Percentiles rank a stretch among this genome's conserved stretches.
Evolutionary conservation across 2,888 invertebrate species (phyloP).

Genomic region (Pardosa pseudoannulata): DNA sequence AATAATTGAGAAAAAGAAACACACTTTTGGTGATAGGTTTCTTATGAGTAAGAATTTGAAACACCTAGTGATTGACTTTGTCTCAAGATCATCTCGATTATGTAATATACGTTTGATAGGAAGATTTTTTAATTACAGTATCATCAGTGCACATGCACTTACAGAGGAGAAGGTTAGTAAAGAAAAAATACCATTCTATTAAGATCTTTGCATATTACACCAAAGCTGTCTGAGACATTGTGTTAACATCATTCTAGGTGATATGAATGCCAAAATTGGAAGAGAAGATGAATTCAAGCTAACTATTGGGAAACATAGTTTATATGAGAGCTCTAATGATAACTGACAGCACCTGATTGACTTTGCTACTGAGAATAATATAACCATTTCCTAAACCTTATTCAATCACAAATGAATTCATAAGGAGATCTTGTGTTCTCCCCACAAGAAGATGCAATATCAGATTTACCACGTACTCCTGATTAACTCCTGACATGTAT

Average conservation of each 20-base stretch:
- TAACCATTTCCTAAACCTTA: neutral
- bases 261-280: slow-evolving; percentile 1
- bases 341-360: neutral
- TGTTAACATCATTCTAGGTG: neutral
- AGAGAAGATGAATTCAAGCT: neutral
- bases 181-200: neutral
- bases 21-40: slow-evolving; percentile 7
- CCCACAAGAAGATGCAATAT: neutral
- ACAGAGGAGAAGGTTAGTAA: neutral
- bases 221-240: neutral
- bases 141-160: neutral
- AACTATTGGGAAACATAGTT: slow-evolving; percentile 2
- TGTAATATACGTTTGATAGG: neutral
- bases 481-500: neutral
- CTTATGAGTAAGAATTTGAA: neutral
- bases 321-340: neutral
- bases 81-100: neutral
- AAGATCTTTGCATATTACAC: neutral
- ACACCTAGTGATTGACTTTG: neutral
- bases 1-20: neutral
- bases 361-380: neutral
- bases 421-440: neutral
- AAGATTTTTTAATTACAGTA: neutral
- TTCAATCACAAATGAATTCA: neutral
- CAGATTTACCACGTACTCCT: neutral